Conservation (phyloP, 2,797 vertebrate genomes). For the Poeciliopsis gracilis region DNA sequence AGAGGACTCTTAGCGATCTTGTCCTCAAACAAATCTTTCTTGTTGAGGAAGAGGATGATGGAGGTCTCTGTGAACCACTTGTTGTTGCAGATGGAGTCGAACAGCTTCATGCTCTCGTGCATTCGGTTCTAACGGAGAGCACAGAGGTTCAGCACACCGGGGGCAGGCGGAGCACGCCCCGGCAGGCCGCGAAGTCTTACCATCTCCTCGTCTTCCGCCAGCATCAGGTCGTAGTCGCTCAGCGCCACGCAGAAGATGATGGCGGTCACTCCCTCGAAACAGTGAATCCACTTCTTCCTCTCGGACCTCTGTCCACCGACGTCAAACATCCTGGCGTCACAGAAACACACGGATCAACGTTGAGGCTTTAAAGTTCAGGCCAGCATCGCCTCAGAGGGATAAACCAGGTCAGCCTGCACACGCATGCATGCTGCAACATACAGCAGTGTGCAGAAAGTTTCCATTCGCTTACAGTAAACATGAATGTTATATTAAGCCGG, state of each 20-base stretch:
- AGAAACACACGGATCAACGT: constrained; percentile 25
- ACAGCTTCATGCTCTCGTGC: constrained; percentile 99
- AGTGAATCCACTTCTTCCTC: constrained; percentile 99
- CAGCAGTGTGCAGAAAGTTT: background rate
- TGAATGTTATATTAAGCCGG: background rate
- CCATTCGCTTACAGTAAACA: background rate
- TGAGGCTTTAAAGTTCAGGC: background rate
- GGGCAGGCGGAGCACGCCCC: background rate
- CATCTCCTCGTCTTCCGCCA: constrained; percentile 99
- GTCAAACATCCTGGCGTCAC: constrained; percentile 92
- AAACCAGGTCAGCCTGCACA: background rate
- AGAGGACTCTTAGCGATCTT: constrained; percentile 98
- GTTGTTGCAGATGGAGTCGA: constrained; percentile 99
- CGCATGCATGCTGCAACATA: background rate
- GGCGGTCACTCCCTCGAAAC: constrained; percentile 98
- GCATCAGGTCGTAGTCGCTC: constrained; percentile 96
- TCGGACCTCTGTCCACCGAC: constrained; percentile 98
- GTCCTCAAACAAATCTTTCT: constrained; percentile 99
- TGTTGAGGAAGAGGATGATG: constrained; percentile 99
- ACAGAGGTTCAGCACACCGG: background rate
- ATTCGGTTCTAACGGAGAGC: constrained; percentile 89
- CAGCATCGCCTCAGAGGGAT: background rate
- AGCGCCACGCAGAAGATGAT: constrained; percentile 99
- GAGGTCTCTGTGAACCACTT: constrained; percentile 99
- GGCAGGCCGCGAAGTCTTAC: constrained; percentile 57